Percentiles rank a stretch among this genome's conserved stretches.
phyloP scores from a whole-genome alignment of 2,797 vertebrate species.

The Enteromius afrohamiltoni region DNA sequence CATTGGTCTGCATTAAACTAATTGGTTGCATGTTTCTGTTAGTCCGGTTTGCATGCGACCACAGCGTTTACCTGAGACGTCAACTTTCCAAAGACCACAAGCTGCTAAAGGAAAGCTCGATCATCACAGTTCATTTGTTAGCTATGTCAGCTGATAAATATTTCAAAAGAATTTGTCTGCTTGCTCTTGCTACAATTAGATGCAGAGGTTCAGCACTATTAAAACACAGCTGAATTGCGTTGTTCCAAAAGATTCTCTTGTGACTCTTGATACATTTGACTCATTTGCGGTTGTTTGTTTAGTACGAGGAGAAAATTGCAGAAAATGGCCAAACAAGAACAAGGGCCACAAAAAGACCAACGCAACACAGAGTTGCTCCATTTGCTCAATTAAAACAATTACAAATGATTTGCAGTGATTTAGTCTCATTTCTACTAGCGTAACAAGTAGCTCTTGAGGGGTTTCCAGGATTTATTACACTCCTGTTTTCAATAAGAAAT shows the following conservation, averaged over 20 bases:
- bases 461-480: conserved; percentile 19
- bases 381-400: conserved; percentile 30
- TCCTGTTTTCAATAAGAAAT: conserved; percentile 33
- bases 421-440: conserved; percentile 2
- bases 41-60: conserved; percentile 51
- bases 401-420: conserved; percentile 29
- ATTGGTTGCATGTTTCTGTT: conserved; percentile 69
- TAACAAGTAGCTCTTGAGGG: conserved; percentile 23
- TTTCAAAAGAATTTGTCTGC: conserved; percentile 11
- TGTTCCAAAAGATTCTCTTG: background rate
- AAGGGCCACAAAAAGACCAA: background rate
- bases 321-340: conserved; percentile 16
- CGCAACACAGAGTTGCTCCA: background rate
- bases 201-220: background rate
- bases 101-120: conserved; percentile 31
- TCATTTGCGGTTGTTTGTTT: conserved; percentile 16
- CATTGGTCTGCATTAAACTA: conserved; percentile 72
- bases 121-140: conserved; percentile 56
- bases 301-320: conserved; percentile 6
- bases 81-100: conserved; percentile 51
- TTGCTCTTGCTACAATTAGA: conserved; percentile 24
- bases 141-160: conserved; percentile 49
- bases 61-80: conserved; percentile 46
- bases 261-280: conserved; percentile 3
- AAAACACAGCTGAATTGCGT: conserved; percentile 13